phyloP scores from a whole-genome alignment of 2,113 vertebrate species.

The Hippocampus zosterae region DNA sequence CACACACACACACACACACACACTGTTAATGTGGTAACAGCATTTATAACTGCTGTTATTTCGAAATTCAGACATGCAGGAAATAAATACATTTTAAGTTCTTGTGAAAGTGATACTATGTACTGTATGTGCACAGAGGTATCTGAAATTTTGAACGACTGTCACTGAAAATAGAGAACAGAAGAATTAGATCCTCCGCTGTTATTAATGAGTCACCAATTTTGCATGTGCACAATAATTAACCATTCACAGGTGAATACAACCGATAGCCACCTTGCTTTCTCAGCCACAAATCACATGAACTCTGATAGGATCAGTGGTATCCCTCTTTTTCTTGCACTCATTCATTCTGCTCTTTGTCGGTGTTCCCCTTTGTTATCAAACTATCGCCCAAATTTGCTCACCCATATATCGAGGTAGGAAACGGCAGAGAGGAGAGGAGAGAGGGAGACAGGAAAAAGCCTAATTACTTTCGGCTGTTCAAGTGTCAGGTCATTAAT shows the following conservation, averaged over 20 bases:
- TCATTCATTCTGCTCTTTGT: constrained; percentile 62
- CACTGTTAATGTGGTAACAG: neutral
- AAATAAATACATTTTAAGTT: neutral
- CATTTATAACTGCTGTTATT: neutral
- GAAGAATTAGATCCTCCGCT: constrained; percentile 81
- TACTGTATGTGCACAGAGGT: constrained; percentile 3
- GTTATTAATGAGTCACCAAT: constrained; percentile 91
- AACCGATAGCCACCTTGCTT: constrained; percentile 88
- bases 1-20: too few species aligned
- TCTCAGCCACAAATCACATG: constrained; percentile 81
- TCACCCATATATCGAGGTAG: constrained; percentile 78
- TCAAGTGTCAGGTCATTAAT: constrained; percentile 99
- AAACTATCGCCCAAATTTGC: constrained; percentile 97
- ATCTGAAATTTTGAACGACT: neutral
- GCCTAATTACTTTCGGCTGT: constrained; percentile 91
- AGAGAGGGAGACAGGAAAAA: constrained; percentile 58
- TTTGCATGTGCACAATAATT: constrained; percentile 90
- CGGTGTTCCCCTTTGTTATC: constrained; percentile 89
- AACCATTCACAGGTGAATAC: constrained; percentile 98
- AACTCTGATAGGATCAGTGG: constrained; percentile 86
- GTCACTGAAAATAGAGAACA: neutral
- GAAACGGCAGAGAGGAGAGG: constrained; percentile 34
- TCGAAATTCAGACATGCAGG: neutral
- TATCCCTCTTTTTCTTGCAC: constrained; percentile 68
- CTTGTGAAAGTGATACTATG: neutral